A percentile compares a stretch with the other conserved stretches of the same genome.
These are phyloP conservation scores for Nicator chloris DNA, from an alignment of 2,113 vertebrate genomes.

Conservation along the genomic window DNA sequence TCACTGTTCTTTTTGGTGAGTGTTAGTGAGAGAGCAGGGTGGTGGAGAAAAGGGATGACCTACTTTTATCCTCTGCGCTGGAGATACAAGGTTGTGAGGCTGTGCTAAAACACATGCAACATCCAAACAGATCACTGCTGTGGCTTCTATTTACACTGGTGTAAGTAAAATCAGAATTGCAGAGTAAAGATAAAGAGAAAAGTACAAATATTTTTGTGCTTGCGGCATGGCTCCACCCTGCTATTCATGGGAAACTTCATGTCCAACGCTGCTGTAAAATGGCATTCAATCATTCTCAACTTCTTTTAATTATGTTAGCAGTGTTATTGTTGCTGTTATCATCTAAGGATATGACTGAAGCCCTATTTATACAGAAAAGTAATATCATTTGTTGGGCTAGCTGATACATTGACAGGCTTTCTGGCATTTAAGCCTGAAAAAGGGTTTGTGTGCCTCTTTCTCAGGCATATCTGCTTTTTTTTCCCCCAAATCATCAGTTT, in stretches of 20 bases:
- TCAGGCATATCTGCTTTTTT: background rate
- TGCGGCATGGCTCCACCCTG: slow-evolving; percentile 1
- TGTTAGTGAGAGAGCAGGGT: background rate
- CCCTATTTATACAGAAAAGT: background rate
- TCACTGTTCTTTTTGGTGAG: slow-evolving; percentile 11
- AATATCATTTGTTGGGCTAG: background rate
- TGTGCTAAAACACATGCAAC: background rate
- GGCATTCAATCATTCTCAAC: background rate
- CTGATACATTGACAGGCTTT: background rate
- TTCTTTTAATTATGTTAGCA: slow-evolving; percentile 44
- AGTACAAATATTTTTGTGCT: background rate
- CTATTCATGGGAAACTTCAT: slow-evolving; percentile 11
- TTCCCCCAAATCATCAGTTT: background rate
- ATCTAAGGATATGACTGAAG: slow-evolving; percentile 9
- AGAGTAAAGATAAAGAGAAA: background rate
- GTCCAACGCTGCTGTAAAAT: background rate
- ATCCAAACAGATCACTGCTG: background rate
- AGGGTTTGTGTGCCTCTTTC: background rate
- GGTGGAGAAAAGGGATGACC: slow-evolving; percentile 48
- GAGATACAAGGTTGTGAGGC: background rate
- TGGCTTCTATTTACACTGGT: background rate
- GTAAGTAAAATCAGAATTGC: background rate
- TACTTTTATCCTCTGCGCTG: slow-evolving; percentile 44
- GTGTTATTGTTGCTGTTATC: slow-evolving; percentile 45
- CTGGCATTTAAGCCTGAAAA: background rate